phyloP scores from a whole-genome alignment of 1,140 invertebrate genomes.

The Cataglyphis hispanica region DNA sequence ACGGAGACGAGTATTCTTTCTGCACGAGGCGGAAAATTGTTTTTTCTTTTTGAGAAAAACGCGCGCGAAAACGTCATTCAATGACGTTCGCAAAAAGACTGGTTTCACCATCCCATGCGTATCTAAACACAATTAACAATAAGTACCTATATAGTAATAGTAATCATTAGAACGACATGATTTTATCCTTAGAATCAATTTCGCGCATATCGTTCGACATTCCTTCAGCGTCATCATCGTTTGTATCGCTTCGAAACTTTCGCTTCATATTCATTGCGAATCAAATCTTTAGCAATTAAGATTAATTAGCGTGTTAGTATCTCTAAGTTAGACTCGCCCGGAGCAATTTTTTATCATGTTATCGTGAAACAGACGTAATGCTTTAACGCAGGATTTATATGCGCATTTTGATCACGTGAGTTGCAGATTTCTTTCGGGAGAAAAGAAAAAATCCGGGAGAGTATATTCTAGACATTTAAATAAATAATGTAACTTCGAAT shows the following conservation, averaged over 20 bases:
- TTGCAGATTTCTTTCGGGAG: constrained; percentile 20
- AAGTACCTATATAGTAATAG: constrained; percentile 48
- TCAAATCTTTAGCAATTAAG: constrained; percentile 47
- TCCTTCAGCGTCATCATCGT: constrained; percentile 16
- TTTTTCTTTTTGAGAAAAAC: not conserved
- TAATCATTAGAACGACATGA: constrained; percentile 44
- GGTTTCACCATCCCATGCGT: constrained; percentile 51
- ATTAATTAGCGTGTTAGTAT: constrained; percentile 40
- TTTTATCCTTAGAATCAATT: constrained; percentile 46
- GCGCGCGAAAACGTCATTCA: constrained; percentile 15
- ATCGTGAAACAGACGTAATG: constrained; percentile 1
- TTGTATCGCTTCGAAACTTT: constrained; percentile 27
- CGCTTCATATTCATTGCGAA: constrained; percentile 53
- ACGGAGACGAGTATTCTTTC: constrained; percentile 3
- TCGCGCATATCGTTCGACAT: constrained; percentile 24
- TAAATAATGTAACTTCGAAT: constrained; percentile 57
- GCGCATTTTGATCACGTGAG: constrained; percentile 35
- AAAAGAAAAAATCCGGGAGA: constrained; percentile 12
- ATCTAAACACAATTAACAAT: constrained; percentile 56
- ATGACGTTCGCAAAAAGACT: constrained; percentile 61
- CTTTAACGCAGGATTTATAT: constrained; percentile 39
- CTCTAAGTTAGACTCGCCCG: constrained; percentile 36
- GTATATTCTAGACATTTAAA: constrained; percentile 40
- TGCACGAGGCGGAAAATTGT: not conserved
- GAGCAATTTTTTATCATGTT: constrained; percentile 43